Conservation (phyloP, 2,113 vertebrate species). For the Geococcyx californianus region DNA sequence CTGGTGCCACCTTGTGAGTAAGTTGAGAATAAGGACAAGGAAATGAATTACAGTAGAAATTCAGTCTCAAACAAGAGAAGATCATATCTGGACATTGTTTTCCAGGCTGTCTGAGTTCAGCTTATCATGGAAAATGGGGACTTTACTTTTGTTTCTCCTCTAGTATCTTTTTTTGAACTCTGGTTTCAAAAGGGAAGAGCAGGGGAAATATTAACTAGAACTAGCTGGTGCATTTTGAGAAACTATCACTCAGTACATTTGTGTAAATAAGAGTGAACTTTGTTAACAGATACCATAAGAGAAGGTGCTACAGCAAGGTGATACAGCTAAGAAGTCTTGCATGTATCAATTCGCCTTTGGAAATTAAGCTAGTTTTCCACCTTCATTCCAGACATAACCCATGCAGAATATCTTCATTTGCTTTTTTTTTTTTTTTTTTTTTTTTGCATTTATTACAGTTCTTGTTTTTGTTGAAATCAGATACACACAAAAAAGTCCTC, state of each 20-base stretch:
- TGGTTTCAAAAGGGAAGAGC: neutral
- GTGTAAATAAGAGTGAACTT: neutral
- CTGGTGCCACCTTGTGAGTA: constrained; percentile 23
- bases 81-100: rapidly evolving
- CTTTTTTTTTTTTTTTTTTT: too few relatives aligned
- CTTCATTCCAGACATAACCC: neutral
- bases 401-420: neutral
- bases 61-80: rapidly evolving
- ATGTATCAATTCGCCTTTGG: neutral
- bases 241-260: neutral
- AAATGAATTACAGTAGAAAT: neutral
- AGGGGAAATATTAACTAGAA: neutral
- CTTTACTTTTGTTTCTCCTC: neutral
- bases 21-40: neutral
- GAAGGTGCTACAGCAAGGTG: neutral
- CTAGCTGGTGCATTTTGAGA: neutral
- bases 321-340: neutral
- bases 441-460: neutral
- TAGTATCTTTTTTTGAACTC: neutral
- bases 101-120: neutral
- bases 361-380: neutral
- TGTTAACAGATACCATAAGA: neutral
- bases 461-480: neutral
- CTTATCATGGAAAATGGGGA: rapidly evolving
- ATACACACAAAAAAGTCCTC: neutral